These are phyloP conservation scores for Apostichopus parvimensis DNA, from an alignment of 35 echinoderm and acorn worm species.

Conservation along the genomic window DNA sequence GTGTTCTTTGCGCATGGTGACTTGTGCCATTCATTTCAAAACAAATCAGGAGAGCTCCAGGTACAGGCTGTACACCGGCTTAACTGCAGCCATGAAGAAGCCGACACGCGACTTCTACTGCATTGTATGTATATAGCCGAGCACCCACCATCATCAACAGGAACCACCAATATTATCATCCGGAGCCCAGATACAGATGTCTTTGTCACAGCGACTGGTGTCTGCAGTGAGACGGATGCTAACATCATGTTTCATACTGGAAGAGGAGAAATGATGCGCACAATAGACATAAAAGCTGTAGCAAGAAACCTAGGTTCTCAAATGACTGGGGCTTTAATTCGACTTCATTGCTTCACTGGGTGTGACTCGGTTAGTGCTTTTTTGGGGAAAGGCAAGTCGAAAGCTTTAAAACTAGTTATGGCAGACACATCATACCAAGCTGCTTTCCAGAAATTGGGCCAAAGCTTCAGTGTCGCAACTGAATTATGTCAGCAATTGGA, in stretches of 20 bases:
- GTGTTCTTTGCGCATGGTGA: conserved; percentile 68
- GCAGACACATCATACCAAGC: not conserved
- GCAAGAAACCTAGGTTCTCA: conserved; percentile 37
- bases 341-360: conserved; percentile 68
- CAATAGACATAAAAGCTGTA: conserved; percentile 53
- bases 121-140: conserved; percentile 41
- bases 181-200: conserved; percentile 83
- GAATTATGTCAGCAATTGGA: not conserved
- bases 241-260: conserved; percentile 76
- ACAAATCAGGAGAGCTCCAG: not conserved
- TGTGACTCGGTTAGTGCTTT: conserved; percentile 75
- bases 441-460: conserved; percentile 25
- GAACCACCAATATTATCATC: conserved; percentile 14
- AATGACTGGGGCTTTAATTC: conserved; percentile 49
- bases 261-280: conserved; percentile 59
- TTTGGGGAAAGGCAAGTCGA: conserved; percentile 67
- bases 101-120: conserved; percentile 65
- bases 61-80: conserved; percentile 29
- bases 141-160: not conserved
- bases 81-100: conserved; percentile 69
- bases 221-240: conserved; percentile 2
- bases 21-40: conserved; percentile 51
- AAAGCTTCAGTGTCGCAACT: not conserved
- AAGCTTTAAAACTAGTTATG: conserved; percentile 45
- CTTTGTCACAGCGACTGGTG: conserved; percentile 45